These are phyloP conservation scores for Oasisia sp. DNA, from an alignment of 2,888 invertebrate genomes.

Conservation along the genomic window DNA sequence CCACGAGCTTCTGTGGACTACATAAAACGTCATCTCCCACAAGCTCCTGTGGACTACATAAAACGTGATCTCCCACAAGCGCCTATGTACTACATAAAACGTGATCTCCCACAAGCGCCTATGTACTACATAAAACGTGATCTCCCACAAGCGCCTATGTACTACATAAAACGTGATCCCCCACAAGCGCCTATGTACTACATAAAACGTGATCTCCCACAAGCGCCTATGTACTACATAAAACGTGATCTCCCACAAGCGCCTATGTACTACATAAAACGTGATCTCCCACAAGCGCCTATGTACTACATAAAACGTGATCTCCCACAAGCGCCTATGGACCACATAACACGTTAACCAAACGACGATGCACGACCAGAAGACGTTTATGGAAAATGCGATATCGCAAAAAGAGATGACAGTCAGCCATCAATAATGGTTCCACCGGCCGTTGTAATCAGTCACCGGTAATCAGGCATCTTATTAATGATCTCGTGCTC, in stretches of 20 bases:
- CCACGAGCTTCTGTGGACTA: background rate
- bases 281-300: background rate
- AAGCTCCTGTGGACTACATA: too few relatives aligned
- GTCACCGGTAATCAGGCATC: background rate
- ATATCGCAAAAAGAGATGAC: background rate
- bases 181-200: too few relatives aligned
- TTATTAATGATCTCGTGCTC: conserved; percentile 10
- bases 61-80: background rate
- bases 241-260: background rate
- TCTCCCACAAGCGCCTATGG: too few relatives aligned
- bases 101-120: background rate
- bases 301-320: background rate
- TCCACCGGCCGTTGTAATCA: background rate
- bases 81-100: background rate
- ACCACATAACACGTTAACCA: too few relatives aligned
- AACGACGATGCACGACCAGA: too few relatives aligned
- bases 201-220: background rate
- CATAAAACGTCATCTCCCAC: background rate
- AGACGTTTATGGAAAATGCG: background rate
- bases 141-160: background rate
- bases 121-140: background rate
- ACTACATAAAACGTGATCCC: background rate
- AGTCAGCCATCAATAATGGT: background rate
- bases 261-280: background rate
- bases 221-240: too few relatives aligned